Evolutionary conservation across 2,797 vertebrate species (phyloP).

Genomic region (Parauchenoglanis ngamensis): DNA sequence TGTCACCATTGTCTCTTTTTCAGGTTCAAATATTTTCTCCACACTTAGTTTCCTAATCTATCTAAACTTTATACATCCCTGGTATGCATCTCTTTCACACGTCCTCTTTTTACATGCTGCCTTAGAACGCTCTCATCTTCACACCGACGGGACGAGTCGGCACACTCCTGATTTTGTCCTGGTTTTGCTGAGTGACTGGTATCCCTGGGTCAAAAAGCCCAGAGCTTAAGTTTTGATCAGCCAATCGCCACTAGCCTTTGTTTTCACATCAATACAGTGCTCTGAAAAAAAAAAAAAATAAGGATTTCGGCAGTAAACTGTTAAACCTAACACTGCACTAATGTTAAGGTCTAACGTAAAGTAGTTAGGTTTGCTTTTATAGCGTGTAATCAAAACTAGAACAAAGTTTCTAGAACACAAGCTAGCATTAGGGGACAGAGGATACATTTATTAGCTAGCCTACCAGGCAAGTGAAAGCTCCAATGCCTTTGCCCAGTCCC

Average conservation of each 20-base stretch:
- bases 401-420: background rate
- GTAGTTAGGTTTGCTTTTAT: too few species aligned
- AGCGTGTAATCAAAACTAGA: background rate
- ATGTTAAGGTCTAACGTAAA: background rate
- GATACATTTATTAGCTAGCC: background rate
- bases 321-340: background rate
- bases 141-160: background rate
- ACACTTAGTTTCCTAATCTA: background rate
- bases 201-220: background rate
- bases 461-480: background rate
- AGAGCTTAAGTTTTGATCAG: background rate
- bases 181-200: background rate
- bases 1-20: background rate
- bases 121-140: background rate
- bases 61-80: conserved; percentile 17
- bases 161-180: conserved; percentile 7
- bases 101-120: conserved; percentile 2
- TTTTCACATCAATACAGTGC: background rate
- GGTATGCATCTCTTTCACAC: conserved; percentile 13
- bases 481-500: background rate
- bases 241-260: background rate
- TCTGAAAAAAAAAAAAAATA: background rate
- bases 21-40: background rate
- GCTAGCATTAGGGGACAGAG: background rate
- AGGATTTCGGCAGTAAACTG: background rate